phyloP scores from a whole-genome alignment of 1,140 invertebrate species.

The Bombus polaris region DNA sequence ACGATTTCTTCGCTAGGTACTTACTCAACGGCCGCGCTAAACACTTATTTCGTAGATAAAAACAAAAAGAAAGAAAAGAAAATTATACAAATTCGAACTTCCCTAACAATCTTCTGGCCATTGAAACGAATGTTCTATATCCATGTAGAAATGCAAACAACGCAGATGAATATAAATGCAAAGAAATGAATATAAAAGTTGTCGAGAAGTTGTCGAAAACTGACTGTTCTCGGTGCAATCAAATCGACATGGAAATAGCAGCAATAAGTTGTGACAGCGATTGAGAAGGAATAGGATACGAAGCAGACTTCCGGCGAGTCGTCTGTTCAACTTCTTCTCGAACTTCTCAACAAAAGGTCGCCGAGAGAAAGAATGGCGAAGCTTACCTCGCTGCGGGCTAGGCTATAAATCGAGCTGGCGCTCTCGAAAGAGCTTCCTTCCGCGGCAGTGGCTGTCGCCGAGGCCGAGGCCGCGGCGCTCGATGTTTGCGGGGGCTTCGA shows the following conservation, averaged over 20 bases:
- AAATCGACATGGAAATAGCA: neutral
- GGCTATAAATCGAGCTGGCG: constrained; percentile 89
- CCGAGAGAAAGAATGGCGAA: neutral
- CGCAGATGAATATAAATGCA: no score
- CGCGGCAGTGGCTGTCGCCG: constrained; percentile 84
- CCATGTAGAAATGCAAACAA: no score
- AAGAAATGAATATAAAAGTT: no score
- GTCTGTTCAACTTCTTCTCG: neutral
- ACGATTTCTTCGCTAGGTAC: neutral
- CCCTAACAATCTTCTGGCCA: no score
- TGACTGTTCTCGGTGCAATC: neutral
- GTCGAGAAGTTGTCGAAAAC: neutral
- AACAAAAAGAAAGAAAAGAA: no score
- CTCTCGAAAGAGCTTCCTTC: constrained; percentile 92
- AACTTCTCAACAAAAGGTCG: neutral
- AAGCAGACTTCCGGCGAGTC: neutral
- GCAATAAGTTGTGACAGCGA: neutral
- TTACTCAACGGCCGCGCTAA: neutral
- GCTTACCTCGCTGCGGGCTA: constrained; percentile 87
- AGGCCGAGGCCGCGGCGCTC: constrained; percentile 78
- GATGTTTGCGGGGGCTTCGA: constrained; percentile 76
- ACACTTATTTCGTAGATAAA: no score
- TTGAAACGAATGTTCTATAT: no score
- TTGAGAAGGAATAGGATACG: neutral
- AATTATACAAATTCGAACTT: no score